Base-by-base conservation (phyloP, 2,113 vertebrate genomes). In the Oreotrochilus melanogaster region DNA sequence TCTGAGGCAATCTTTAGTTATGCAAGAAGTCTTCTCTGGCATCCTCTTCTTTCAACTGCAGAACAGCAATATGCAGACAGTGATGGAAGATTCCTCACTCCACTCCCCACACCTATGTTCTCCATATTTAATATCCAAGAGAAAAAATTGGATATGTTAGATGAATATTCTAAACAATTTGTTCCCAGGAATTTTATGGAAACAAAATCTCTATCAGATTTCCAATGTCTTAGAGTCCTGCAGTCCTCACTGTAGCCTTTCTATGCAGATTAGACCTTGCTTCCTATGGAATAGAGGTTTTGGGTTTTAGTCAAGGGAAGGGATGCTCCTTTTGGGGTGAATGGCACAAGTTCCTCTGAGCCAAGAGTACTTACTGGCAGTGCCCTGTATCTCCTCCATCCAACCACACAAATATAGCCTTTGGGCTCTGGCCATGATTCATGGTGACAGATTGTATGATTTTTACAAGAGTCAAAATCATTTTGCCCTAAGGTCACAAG, bases 81-180 rank as follows among this genome's bases (percentile, higher is more conserved):
- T 2, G 0, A 0, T 50, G 33, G 50, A 85, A 72, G 47, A 31
- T 79, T 87, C 24, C 43, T 73, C 27, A 9, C 7, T 11, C 30
- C 1, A 0, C 12, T 88, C 18, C 25, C 10, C 28, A 10, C 4
- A 0, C 13, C 43, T 21, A 7, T 1, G 1, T 75, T 65, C 22
- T 87, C 62, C 7, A 1, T 43, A 13, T 78, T 73, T 76, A 66
- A 72, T 70, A 84, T 69, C 45, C 35, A 81, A 45, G 35, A 57
- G 18, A 64, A 64, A 27, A 48, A 39, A 27, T 24, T 48, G 35
- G 19, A 43, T 86, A 50, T 72, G 73, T 24, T 28, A 13, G 12
- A 16, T 51, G 67, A 70, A 71, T 78, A 39, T 11, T 11, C 1
- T 1, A 84, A 60, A 37, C 51, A 3, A 16, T 43, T 73, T 18